Evolutionary conservation across 2,888 invertebrate species (phyloP), one percentile per base, ranked within the genome.

Genomic region (Archips xylosteana): DNA sequence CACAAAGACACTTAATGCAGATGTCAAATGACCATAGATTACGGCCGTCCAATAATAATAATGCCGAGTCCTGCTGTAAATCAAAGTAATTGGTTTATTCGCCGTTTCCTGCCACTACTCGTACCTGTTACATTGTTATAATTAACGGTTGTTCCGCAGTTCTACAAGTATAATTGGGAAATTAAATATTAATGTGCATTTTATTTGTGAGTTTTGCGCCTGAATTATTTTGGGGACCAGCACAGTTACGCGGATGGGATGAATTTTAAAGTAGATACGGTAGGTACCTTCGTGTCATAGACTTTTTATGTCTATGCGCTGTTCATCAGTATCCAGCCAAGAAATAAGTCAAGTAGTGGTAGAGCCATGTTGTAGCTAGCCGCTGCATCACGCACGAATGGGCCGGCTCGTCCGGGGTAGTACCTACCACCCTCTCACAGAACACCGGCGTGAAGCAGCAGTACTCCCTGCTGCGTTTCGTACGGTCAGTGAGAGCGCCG

Each of bases 21-120:
- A 51, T 59, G 67, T 69, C 70, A 61, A 65, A 71, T 69, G 75
- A 47, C 54, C 72, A 70, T 70, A 70, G 72, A 75, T 75, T 73
- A 71, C 61, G 34, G 42, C 15, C 64, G 63, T 60, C 60, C 71
- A 64, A 64, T 66, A 67, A 71, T 67, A 67, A 68, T 73, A 68
- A 68, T 64, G 51, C 64, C 3, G 65, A 42, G 42, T 42, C 23
- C 65, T 42, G 62, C 59, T 49, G 47, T 71, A 71, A 65, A 71
- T 71, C 71, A 71, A 47, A 71, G 65, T 54, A 59, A 71, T 71
- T 65, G 60, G 60, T 54, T 65, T 59, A 69, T 60, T 60, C 47
- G 36, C 45, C 32, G 60, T 60, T 69, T 69, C 68, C 68, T 65
- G 57, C 15, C 61, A 61, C 66, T 57, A 39, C 42, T 45, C 62